Evolutionary conservation across 2,797 vertebrate species (phyloP).

Genomic region (Hippocampus kuda): DNA sequence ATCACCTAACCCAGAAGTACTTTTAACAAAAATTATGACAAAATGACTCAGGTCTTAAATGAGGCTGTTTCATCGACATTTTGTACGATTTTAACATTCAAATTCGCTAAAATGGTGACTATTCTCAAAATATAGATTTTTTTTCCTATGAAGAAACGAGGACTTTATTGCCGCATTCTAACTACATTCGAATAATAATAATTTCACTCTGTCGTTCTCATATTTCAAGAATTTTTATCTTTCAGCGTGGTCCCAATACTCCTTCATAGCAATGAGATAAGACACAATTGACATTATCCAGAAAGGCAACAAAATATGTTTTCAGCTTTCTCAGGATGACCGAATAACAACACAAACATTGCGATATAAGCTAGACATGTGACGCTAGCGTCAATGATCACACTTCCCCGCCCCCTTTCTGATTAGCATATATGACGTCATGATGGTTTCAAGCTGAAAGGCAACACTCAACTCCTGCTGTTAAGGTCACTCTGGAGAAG

Average conservation of each 20-base stretch:
- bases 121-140: no score
- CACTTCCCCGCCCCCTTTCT: not conserved
- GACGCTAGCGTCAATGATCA: not conserved
- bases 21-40: not conserved
- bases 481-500: not conserved
- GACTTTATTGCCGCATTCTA: not conserved
- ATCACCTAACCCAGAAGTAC: no score
- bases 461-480: slow-evolving; percentile 1
- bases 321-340: not conserved
- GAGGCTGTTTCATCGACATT: not conserved
- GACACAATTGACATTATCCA: slow-evolving; percentile 2
- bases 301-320: slow-evolving; percentile 27
- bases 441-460: not conserved
- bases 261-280: not conserved
- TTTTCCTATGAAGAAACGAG: slow-evolving; percentile 10
- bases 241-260: not conserved
- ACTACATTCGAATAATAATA: not conserved
- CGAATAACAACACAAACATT: not conserved
- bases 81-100: not conserved
- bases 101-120: not conserved
- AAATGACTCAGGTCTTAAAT: not conserved
- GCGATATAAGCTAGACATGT: not conserved
- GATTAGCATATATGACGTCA: not conserved
- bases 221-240: not conserved
- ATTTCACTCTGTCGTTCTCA: not conserved